Evolutionary conservation across 1,140 invertebrate species (phyloP), one percentile per base, ranked within the genome.

Genomic region (Temnothorax nylanderi): DNA sequence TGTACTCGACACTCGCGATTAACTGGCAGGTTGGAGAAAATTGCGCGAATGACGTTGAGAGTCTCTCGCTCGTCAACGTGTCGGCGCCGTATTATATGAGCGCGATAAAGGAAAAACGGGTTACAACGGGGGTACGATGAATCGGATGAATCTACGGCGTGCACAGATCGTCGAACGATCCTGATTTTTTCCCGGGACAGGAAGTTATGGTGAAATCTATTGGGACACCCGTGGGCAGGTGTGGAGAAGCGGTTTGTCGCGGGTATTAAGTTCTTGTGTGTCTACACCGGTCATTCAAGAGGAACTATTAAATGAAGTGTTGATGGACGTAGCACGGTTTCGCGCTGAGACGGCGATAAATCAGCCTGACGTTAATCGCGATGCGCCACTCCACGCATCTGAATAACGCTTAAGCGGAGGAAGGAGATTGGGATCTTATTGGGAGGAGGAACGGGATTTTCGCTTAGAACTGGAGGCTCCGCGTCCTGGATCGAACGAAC

Each of bases 341-440:
- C 26, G 26, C 54, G 54, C 69, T 84, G 80, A 60, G 3, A 18
- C 69, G 26, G 41, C 54, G 32, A 84, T 84, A 74, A 84, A 84
- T 84, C 80, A 84, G 13, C 51, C 54, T 60, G 80, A 84, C 80
- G 56, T 84, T 84, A 74, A 84, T 84, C 80, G 54, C 54, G 80
- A 84, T 75, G 47, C 26, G 18, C 26, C 67, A 47, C 13, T 74
- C 18, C 32, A 11, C 26, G 41, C 11, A 54, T 81, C 11, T 62
- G 69, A 60, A 47, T 84, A 62, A 26, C 64, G 21, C 37, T 65
- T 65, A 32, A 80, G 10, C 37, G 18, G n/a, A n/a, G 8, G 16
- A 58, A 37, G 32, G 18, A 84, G 26, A 60, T 62, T 37, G n/a
- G 41, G 41, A 37, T 47, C 34, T 34, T 49, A 16, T 34, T 47